Conservation (phyloP, 2,113 vertebrate genomes). For the Triplophysa siluroides region DNA sequence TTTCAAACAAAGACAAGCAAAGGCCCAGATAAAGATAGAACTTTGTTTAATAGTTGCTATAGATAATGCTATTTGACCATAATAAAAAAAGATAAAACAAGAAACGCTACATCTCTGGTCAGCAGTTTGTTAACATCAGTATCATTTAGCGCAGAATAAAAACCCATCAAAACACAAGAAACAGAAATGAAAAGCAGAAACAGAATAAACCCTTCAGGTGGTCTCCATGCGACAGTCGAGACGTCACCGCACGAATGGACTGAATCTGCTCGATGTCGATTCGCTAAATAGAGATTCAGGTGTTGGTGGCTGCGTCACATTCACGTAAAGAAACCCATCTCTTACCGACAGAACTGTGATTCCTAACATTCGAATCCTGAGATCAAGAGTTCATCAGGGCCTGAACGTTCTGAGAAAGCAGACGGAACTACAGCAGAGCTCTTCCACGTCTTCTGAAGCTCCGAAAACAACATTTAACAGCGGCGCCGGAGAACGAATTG, state of each 20-base stretch:
- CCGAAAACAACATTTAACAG: conserved; percentile 40
- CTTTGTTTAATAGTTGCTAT: conserved; percentile 56
- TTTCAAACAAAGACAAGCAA: conserved; percentile 1
- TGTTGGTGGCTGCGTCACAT: not conserved
- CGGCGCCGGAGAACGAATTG: not conserved
- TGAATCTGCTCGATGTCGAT: conserved; percentile 10
- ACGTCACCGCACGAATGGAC: conserved; percentile 44
- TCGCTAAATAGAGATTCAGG: not conserved
- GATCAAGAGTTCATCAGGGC: conserved; percentile 43
- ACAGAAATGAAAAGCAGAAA: conserved; percentile 51
- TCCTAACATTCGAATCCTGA: conserved; percentile 51
- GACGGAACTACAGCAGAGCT: conserved; percentile 31
- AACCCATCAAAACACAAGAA: conserved; percentile 52
- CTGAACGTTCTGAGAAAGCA: conserved; percentile 25
- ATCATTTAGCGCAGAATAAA: conserved; percentile 68
- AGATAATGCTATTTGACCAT: conserved; percentile 54
- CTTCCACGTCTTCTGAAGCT: conserved; percentile 37
- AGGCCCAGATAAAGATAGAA: conserved; percentile 50
- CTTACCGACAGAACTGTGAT: conserved; percentile 29
- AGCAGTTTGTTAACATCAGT: conserved; percentile 70
- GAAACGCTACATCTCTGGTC: conserved; percentile 58
- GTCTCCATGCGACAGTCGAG: conserved; percentile 53
- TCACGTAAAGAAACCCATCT: not conserved
- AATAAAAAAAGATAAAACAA: conserved; percentile 40
- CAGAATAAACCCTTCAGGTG: conserved; percentile 32